Base-by-base conservation (phyloP, 1,140 invertebrate species). In the Drosophila mojavensis region DNA sequence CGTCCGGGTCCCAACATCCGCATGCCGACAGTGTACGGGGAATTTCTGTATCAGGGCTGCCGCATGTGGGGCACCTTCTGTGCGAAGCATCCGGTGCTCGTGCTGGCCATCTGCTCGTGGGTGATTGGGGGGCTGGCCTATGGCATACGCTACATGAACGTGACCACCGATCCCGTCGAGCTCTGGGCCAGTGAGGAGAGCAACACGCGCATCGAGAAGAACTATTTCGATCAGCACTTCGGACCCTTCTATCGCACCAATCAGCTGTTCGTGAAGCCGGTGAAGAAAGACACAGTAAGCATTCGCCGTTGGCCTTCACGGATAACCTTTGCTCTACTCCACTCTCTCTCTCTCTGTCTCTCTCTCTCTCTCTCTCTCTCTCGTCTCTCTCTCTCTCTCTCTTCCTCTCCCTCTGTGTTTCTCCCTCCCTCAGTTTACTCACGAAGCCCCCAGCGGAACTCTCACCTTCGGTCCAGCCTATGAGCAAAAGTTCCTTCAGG, bases 161-260 rank as follows among this genome's bases (percentile, higher is more conserved):
- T 98, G 0, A 97, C 95, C 3, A 96, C 97, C 0, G 95, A 98
- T 91, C 98, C 98, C 0, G 95, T 98, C 0, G 95, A 98, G 88
- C 93, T 99, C 45, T 99, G 98, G 98, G 97, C 97, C 3, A 93
- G 96, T 0, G 95, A 96, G 5, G 91, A 93, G 15, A 97, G 96
- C 79, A 92, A 94, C 77, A 96, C 97, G 26, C 93, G 97, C 63
- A 81, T 94, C 39, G 96, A 99, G 84, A 96, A 97, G 81, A 93
- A 97, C 55, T 98, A 96, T 89, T 98, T 96, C 81, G 97, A 98
- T 75, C 93, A 93, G 11, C 94, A 95, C 76, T 98, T 98, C 86
- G 93, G 95, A 15, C 98, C 98, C n/a, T 99, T 99, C 92, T 98
- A 98, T 92, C 94, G 98, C 64, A 96, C 95, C 5, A 95, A 98